These are phyloP conservation scores for Poecilus cupreus DNA, from an alignment of 2,888 invertebrate genomes.

Conservation along the genomic window DNA sequence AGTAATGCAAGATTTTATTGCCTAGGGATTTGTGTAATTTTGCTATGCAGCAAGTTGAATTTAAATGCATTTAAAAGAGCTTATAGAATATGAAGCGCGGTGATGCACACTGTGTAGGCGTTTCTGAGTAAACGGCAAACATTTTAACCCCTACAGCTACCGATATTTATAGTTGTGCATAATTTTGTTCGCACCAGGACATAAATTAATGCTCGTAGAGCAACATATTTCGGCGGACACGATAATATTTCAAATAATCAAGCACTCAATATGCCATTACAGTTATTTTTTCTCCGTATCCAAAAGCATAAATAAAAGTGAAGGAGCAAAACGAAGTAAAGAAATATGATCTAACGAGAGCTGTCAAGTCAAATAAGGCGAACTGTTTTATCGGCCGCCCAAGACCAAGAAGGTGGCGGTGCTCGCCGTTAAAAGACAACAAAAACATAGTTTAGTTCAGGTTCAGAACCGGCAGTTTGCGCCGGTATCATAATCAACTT, in stretches of 20 bases:
- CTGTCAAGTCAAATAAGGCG: constrained; percentile 52
- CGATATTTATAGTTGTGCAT: constrained; percentile 13
- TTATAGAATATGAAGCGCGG: too few species aligned
- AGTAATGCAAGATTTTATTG: too few species aligned
- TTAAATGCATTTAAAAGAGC: too few species aligned
- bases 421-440: not conserved
- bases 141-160: constrained; percentile 3
- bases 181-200: not conserved
- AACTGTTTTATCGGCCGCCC: constrained; percentile 34
- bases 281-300: constrained; percentile 26
- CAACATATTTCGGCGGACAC: constrained; percentile 19
- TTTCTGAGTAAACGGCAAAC: not conserved
- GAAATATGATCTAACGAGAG: constrained; percentile 47
- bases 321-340: constrained; percentile 27
- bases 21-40: too few species aligned
- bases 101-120: not conserved
- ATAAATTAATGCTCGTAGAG: constrained; percentile 15
- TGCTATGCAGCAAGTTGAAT: too few species aligned
- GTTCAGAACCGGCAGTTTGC: not conserved
- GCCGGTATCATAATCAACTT: constrained; percentile 46
- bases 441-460: not conserved
- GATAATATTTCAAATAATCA: constrained; percentile 8
- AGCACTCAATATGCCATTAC: constrained; percentile 30
- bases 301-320: constrained; percentile 18
- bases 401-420: constrained; percentile 6